Evolutionary conservation across 2,113 vertebrate genomes (phyloP).

Genomic region (Coregonus clupeaformis): DNA sequence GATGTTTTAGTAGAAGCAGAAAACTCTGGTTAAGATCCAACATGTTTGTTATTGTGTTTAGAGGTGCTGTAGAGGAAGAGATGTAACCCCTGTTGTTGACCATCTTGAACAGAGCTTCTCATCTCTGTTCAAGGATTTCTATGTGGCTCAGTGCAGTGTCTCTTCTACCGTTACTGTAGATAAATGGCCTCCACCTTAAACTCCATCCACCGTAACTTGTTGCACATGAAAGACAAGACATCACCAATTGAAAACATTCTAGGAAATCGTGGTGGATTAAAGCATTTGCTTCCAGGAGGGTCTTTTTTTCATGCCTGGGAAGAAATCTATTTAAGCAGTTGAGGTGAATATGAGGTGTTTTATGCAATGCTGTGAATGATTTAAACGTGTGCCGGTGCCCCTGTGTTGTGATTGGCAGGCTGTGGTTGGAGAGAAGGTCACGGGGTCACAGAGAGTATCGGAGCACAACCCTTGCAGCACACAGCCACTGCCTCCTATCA

Average conservation of each 20-base stretch:
- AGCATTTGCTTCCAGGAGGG: too few species aligned
- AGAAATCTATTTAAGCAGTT: neutral
- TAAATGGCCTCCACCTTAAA: neutral
- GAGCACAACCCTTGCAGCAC: neutral
- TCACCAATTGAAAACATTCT: neutral
- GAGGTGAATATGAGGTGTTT: neutral
- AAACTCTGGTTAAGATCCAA: neutral
- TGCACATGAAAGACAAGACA: neutral
- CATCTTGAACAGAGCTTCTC: neutral
- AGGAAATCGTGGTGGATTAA: too few species aligned
- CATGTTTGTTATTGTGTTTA: neutral
- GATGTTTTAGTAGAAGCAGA: neutral
- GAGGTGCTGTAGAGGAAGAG: neutral
- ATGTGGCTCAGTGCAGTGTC: neutral
- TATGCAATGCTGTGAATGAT: neutral
- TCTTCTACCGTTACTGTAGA: neutral
- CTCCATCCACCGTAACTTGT: neutral
- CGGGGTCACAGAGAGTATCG: neutral
- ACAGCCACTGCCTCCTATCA: conserved; percentile 29
- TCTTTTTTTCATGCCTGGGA: too few species aligned
- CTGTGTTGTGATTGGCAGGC: neutral
- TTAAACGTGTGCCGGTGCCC: neutral
- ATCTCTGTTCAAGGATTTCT: neutral
- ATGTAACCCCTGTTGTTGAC: neutral
- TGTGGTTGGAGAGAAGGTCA: neutral